Base-by-base conservation (phyloP, 2,113 vertebrate genomes). In the Cheilinus undulatus region DNA sequence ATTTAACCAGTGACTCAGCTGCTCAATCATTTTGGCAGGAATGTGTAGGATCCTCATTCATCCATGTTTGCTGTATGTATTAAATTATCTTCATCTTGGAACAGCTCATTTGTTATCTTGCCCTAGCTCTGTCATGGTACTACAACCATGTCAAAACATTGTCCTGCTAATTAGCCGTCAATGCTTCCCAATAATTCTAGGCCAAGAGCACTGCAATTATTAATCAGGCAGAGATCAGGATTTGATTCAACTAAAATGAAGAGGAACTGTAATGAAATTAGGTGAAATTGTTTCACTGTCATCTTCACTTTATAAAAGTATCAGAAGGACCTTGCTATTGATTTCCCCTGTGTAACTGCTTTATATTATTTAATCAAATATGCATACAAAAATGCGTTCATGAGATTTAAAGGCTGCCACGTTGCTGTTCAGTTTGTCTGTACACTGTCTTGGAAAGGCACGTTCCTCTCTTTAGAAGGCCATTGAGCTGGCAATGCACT, bases 71-170 rank as follows among this genome's bases (percentile, higher is more conserved):
- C 15, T 66, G 14, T 0, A 7, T 49, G 43, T 64, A 72, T 73
- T 76, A 66, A 81, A 77, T 79, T 9, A 83, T 76, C 69, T 48
- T 32, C 36, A 71, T 56, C 51, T 43, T 30, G 28, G 43, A 66
- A 60, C 60, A 71, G 54, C 67, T 70, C 70, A 77, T 90, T 86
- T 84, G 69, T 89, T 79, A 79, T 79, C 63, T 64, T 68, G 60
- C 27, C 74, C 72, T 83, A 71, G 76, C 71, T 78, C 54, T 60
- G 69, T 86, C 69, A 26, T 19, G 38, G 20, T 32, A 14, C 32
- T 57, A 71, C 73, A 79, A 42, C 69, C 24, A 2, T 61, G 68
- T 72, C 69, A 66, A 60, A 86, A 67, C 19, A 19, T 48, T 77
- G 74, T 38, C 53, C 34, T 27, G 40, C 63, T 70, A 69, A 70